Conservation (phyloP, 2,888 invertebrate species). For the Didymodactylos carnosus region DNA sequence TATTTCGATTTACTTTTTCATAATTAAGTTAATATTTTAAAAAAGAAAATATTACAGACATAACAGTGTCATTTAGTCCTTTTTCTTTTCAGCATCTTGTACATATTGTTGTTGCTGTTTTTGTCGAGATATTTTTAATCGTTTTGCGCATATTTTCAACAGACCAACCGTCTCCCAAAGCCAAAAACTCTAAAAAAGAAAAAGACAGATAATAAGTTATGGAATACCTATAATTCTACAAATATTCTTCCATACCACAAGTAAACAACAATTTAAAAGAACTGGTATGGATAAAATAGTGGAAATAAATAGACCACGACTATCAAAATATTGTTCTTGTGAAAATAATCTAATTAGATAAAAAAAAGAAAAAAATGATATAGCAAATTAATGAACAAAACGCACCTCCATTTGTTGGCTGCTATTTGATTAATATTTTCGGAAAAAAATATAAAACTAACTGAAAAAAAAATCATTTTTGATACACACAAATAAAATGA, state of each 20-base stretch:
- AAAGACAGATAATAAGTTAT: no score
- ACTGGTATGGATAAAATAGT: conserved; percentile 79
- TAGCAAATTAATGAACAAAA: conserved; percentile 1
- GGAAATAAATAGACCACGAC: conserved; percentile 75
- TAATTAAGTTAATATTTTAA: no score
- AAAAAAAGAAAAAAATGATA: neutral
- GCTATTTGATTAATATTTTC: conserved; percentile 73
- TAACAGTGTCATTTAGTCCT: neutral
- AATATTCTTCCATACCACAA: conserved; percentile 52
- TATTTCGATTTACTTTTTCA: no score
- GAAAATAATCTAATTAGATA: conserved; percentile 48
- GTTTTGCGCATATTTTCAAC: neutral
- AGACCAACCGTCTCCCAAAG: neutral
- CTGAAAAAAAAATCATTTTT: neutral
- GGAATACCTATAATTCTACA: no score
- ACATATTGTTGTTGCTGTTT: neutral
- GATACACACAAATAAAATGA: neutral
- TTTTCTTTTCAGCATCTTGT: neutral
- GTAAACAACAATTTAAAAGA: conserved; percentile 69
- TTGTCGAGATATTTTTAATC: neutral
- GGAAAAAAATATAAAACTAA: conserved; percentile 44
- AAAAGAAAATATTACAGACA: neutral
- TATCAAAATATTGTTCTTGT: conserved; percentile 76
- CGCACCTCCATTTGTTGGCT: conserved; percentile 57
- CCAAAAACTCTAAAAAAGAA: neutral